Evolutionary conservation across 2,888 invertebrate genomes (phyloP), one percentile per base, ranked within the genome.

Genomic region (Drosophila yooni): DNA sequence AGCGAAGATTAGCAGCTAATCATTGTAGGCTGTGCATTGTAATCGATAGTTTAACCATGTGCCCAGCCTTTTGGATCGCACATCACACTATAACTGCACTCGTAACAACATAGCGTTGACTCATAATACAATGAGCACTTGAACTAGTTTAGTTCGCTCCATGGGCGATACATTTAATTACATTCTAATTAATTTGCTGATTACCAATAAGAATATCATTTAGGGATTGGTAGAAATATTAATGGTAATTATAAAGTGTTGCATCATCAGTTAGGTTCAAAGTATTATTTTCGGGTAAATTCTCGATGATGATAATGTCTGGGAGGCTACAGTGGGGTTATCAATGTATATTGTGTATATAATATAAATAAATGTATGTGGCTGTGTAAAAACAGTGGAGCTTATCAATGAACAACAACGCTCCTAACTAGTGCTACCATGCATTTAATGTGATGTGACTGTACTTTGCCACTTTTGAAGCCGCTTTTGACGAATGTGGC

Each of bases 391-490:
- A 48, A 46, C 51, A 29, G 57, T 64, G 13, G 25, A 59, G 65
- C 74, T 81, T 81, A 81, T 79, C 79, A 65, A 62, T 74, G 38
- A 62, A 61, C 15, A 64, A 62, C 36, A 64, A 25, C 54, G 11
- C 38, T 58, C 43, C 78, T 69, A 78, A 80, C 56, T 58, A 29
- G 27, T 48, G 52, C 59, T 72, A 62, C 59, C 72, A 31, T 62
- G 56, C 52, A 68, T 65, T 81, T 46, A n/a, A 79, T 53, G 59
- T 61, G 51, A 8, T 40, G 57, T 5, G 48, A 81, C 79, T 79
- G 79, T 79, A 79, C 79, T 60, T 62, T 76, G 63, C 34, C 48
- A 34, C 36, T 31, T 34, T 18, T n/a, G 6, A 51, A 29, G n/a
- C 31, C 13, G 38, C 15, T 25, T 36, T 36, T 15, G 54, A 21